Percentiles rank a stretch among this genome's conserved stretches.
phyloP scores from a whole-genome alignment of 2,888 invertebrate genomes.

The Eudasyphora cyanicolor region DNA sequence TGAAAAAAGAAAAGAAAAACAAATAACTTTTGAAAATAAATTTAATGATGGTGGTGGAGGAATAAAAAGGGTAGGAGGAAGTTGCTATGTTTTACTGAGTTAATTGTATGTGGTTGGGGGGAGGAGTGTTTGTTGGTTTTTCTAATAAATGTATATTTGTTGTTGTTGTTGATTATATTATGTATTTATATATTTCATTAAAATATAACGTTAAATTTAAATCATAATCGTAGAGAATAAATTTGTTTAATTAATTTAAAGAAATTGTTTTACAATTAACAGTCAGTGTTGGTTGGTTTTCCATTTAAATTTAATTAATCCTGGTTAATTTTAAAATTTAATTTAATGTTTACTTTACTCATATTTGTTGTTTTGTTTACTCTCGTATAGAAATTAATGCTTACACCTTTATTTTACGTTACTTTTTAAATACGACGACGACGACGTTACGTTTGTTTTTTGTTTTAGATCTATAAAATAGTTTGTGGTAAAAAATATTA shows the following conservation, averaged over 20 bases:
- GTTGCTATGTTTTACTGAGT: neutral
- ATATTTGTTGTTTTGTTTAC: conserved; percentile 44
- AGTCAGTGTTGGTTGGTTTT: conserved; percentile 78
- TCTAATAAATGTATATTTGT: conserved; percentile 54
- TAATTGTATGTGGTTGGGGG: conserved; percentile 18
- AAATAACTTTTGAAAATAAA: neutral
- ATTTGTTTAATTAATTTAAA: conserved; percentile 68
- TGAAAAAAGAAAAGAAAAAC: conserved; percentile 4
- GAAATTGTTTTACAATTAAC: conserved; percentile 80
- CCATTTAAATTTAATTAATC: conserved; percentile 68
- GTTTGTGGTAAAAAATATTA: conserved; percentile 33
- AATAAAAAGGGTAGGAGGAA: neutral
- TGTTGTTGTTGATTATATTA: conserved; percentile 68
- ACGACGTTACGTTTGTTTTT: conserved; percentile 54
- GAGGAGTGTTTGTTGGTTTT: too few species aligned
- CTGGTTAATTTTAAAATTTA: conserved; percentile 63
- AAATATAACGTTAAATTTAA: conserved; percentile 69
- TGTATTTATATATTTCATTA: conserved; percentile 67
- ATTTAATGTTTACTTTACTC: conserved; percentile 62
- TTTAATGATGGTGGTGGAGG: neutral
- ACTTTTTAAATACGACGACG: conserved; percentile 63
- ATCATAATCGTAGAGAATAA: conserved; percentile 67
- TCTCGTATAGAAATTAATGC: conserved; percentile 63
- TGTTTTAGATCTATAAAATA: conserved; percentile 54
- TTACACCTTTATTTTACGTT: conserved; percentile 62